Evolutionary conservation across 2,797 vertebrate genomes (phyloP).

Genomic region (Urocyon cinereoargenteus): DNA sequence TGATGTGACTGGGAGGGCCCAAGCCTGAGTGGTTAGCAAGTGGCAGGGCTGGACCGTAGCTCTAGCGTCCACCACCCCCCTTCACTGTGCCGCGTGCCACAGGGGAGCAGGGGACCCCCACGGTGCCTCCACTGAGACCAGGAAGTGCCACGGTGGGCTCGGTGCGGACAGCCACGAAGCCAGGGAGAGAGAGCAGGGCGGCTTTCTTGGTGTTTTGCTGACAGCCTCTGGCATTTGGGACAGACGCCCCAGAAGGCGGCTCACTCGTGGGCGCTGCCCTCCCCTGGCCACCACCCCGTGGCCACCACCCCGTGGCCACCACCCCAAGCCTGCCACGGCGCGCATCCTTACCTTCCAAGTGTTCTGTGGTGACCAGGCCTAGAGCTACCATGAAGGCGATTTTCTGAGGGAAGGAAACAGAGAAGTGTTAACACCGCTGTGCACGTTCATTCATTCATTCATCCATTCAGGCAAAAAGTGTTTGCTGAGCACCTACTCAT

Average conservation of each 20-base stretch:
- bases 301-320: not conserved
- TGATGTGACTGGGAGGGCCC: not conserved
- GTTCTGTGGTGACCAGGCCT: conserved; percentile 97
- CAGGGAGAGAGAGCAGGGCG: fast-evolving
- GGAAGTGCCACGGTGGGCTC: too few relatives aligned
- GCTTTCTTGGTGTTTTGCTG: fast-evolving
- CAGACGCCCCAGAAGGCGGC: too few relatives aligned
- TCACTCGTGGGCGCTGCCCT: fast-evolving
- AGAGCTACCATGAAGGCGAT: conserved; percentile 98
- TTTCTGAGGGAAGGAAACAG: conserved; percentile 91
- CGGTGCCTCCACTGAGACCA: fast-evolving
- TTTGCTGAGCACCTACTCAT: fast-evolving
- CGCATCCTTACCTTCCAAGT: conserved; percentile 94
- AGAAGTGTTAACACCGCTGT: not conserved
- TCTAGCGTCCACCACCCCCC: too few relatives aligned
- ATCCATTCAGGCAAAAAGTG: too few relatives aligned
- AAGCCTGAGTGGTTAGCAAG: not conserved
- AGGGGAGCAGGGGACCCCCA: not conserved
- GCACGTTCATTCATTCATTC: fast-evolving
- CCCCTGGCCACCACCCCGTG: not conserved
- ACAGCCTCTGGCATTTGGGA: not conserved
- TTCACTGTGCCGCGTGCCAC: not conserved
- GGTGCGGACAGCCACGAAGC: not conserved
- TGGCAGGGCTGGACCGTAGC: not conserved
- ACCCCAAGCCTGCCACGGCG: fast-evolving